A percentile compares a stretch with the other conserved stretches of the same genome.
Evolutionary conservation across 2,113 vertebrate species (phyloP).

Genomic region (Mellivora capensis): DNA sequence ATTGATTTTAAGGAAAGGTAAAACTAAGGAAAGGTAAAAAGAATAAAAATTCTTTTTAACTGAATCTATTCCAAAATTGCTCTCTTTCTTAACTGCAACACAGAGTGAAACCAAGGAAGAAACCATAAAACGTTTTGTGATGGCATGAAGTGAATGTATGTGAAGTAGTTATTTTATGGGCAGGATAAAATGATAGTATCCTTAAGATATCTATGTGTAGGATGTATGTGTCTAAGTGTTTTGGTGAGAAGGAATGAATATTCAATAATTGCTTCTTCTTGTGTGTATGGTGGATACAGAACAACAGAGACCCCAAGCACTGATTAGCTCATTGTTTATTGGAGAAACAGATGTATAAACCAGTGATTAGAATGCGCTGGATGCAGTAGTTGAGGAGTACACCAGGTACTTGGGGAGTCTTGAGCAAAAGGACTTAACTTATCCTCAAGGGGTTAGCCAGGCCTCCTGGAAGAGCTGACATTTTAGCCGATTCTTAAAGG

Average conservation of each 20-base stretch:
- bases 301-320: not conserved
- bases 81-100: not conserved
- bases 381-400: rapidly evolving
- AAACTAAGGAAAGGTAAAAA: too few relatives aligned
- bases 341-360: not conserved
- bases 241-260: not conserved
- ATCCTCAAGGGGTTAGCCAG: not conserved
- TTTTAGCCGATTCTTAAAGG: not conserved
- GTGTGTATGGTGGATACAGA: not conserved
- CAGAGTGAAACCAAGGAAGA: not conserved
- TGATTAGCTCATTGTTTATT: not conserved
- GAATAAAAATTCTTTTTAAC: too few relatives aligned
- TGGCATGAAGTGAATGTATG: not conserved
- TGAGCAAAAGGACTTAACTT: not conserved
- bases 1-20: slow-evolving; percentile 26
- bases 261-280: not conserved
- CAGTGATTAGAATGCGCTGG: too few relatives aligned
- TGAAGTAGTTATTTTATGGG: not conserved
- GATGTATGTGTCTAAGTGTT: not conserved
- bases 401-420: too few relatives aligned
- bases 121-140: not conserved
- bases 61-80: too few relatives aligned
- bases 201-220: not conserved
- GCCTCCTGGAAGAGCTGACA: not conserved
- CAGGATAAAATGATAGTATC: not conserved